Conservation (phyloP, 1,140 invertebrate species). For the Macrotrachela quadricornifera region DNA sequence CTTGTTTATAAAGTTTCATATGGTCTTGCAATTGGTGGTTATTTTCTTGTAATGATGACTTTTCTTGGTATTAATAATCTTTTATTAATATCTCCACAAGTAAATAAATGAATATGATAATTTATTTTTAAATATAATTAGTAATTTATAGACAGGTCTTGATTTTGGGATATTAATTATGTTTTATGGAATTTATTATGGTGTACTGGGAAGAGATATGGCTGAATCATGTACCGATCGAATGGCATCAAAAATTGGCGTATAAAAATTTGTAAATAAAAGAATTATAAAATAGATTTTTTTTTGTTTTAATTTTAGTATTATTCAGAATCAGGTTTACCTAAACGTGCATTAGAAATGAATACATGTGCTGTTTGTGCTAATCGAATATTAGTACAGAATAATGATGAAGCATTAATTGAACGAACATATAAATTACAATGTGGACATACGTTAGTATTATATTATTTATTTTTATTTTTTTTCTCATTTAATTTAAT, state of each 20-base stretch:
- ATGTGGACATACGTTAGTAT: conserved; percentile 57
- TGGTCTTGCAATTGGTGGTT: conserved; percentile 71
- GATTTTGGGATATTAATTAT: conserved; percentile 65
- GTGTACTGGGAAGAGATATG: conserved; percentile 80
- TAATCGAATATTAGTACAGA: conserved; percentile 32
- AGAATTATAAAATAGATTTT: background rate
- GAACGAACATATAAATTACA: conserved; percentile 83
- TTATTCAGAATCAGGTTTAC: conserved; percentile 74
- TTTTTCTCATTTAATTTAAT: background rate
- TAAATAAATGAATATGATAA: conserved; percentile 9
- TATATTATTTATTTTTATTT: no score
- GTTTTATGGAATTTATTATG: conserved; percentile 95
- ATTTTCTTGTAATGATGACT: conserved; percentile 68
- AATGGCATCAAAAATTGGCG: conserved; percentile 84
- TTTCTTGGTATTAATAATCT: conserved; percentile 76
- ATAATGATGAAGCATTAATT: conserved; percentile 30
- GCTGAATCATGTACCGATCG: conserved; percentile 90
- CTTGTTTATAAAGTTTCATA: conserved; percentile 87
- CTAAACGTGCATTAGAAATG: conserved; percentile 63
- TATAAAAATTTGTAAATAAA: conserved; percentile 29
- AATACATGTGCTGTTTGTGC: conserved; percentile 91
- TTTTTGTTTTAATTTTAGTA: conserved; percentile 42
- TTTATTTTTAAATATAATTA: background rate
- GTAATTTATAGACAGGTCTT: conserved; percentile 47
- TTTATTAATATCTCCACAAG: conserved; percentile 39